Evolutionary conservation across 2,797 vertebrate species (phyloP), one percentile per base, ranked within the genome.

Genomic region (Coregonus ussuriensis): DNA sequence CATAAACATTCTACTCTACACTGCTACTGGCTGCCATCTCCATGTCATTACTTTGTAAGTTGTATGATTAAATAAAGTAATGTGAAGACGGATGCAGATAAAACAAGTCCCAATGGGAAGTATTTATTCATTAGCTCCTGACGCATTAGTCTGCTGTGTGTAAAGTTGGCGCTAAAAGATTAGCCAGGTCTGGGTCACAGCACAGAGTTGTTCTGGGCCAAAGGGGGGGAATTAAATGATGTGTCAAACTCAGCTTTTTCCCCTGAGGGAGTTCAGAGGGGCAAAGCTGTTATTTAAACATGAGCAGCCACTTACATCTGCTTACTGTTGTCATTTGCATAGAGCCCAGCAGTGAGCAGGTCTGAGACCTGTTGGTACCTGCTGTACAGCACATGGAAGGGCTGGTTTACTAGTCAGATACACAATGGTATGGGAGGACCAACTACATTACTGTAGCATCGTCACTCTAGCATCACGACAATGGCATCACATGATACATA

Each of bases 241-340:
- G 54, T 65, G 71, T 71, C 71, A 25, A 18, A 37, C 52, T 75
- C 15, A 6, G 33, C 13, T 25, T 63, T 51, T 15, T 7, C 14
- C 29, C 53, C 66, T 54, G 25, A 54, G 62, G 69, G 31, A 54
- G 79, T 71, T 71, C 56, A 33, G 53, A 68, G 33, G 68, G 76
- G 68, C 70, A 77, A 56, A 29, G 47, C 41, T 75, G 56, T 82
- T 81, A 78, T 62, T 47, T 73, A 35, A 59, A 52, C 62, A 78
- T 68, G 52, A 75, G 65, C 68, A 74, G 65, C 59, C 63, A 21
- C 77, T 78, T 82, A 70, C 35, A 35, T 82, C 54, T 29, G 6
- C 62, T 77, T 79, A 66, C 54, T 78, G 63, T 71, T 71, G 18
- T 62, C 68, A 66, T 84, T 74, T 59, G 62, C 79, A 79, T 79